phyloP scores from a whole-genome alignment of 2,888 invertebrate species.

The Aelia acuminata region DNA sequence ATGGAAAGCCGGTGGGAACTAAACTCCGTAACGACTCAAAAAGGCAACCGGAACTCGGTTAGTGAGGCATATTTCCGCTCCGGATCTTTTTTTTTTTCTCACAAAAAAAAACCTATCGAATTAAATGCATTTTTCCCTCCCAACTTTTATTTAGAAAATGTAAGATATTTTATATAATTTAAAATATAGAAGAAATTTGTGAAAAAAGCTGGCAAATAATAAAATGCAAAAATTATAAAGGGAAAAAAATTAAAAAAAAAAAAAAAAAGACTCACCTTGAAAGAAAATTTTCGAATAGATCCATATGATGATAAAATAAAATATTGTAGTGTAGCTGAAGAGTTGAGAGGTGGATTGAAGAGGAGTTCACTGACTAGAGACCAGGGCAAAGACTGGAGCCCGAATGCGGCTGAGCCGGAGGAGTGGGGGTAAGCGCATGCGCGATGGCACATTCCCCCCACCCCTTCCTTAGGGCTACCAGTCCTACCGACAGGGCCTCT shows the following conservation, averaged over 20 bases:
- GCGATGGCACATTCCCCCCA: not conserved
- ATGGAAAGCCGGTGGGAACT: not conserved
- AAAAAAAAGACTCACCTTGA: constrained; percentile 12
- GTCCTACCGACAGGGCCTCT: not conserved
- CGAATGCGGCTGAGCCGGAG: constrained; percentile 54
- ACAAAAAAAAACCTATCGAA: not conserved
- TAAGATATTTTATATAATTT: not conserved
- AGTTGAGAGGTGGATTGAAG: not conserved
- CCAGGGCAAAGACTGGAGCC: constrained; percentile 45
- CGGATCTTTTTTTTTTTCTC: constrained; percentile 12
- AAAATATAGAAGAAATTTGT: not conserved
- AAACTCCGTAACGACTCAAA: not conserved
- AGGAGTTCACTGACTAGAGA: not conserved
- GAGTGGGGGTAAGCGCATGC: constrained; percentile 14
- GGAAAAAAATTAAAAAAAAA: not conserved
- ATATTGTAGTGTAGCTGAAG: not conserved
- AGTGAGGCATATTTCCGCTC: constrained; percentile 36
- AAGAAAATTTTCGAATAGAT: not conserved
- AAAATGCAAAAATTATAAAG: not conserved
- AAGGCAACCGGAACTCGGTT: constrained; percentile 33
- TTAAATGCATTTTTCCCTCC: not conserved
- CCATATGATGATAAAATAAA: constrained; percentile 37
- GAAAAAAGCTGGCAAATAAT: not conserved
- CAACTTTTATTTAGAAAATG: not conserved
- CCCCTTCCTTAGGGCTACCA: not conserved